Percentiles rank a stretch among this genome's conserved stretches.
These are phyloP conservation scores for Nomada ferruginata DNA, from an alignment of 2,888 invertebrate species.

Conservation along the genomic window DNA sequence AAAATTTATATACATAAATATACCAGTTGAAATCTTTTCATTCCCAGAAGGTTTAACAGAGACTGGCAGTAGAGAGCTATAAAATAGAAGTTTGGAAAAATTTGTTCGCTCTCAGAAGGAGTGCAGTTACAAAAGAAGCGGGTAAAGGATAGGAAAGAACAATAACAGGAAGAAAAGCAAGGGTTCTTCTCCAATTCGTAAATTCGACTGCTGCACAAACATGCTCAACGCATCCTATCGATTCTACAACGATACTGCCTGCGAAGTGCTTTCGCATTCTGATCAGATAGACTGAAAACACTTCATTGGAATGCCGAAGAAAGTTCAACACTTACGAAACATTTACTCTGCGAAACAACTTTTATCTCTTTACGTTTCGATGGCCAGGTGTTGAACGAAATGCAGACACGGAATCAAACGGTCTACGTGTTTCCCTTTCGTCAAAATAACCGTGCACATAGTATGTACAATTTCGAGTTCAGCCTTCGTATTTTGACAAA, in stretches of 20 bases:
- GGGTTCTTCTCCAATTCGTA: conserved; percentile 30
- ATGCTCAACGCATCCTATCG: conserved; percentile 20
- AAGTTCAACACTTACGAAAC: conserved; percentile 46
- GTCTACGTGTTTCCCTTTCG: conserved; percentile 17
- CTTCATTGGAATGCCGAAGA: conserved; percentile 53
- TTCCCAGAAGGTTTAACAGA: no score
- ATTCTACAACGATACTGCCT: conserved; percentile 28
- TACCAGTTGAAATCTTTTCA: no score
- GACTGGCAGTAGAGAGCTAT: no score
- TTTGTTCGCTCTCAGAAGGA: no score
- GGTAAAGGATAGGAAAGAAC: not conserved
- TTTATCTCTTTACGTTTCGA: conserved; percentile 33
- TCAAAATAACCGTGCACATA: conserved; percentile 19
- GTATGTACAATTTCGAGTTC: not conserved
- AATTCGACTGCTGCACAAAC: conserved; percentile 12
- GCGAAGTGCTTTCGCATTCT: conserved; percentile 40
- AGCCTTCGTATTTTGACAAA: not conserved
- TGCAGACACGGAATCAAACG: conserved; percentile 3
- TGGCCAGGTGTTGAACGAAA: conserved; percentile 12
- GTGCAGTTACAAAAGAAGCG: no score
- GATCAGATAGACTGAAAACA: conserved; percentile 44
- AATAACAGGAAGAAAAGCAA: not conserved
- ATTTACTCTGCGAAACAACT: conserved; percentile 20
- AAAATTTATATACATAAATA: no score
- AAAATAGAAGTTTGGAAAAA: no score